A percentile compares a stretch with the other conserved stretches of the same genome.
Conservation (phyloP, 2,113 vertebrate species). For the Echinops telfairi region DNA sequence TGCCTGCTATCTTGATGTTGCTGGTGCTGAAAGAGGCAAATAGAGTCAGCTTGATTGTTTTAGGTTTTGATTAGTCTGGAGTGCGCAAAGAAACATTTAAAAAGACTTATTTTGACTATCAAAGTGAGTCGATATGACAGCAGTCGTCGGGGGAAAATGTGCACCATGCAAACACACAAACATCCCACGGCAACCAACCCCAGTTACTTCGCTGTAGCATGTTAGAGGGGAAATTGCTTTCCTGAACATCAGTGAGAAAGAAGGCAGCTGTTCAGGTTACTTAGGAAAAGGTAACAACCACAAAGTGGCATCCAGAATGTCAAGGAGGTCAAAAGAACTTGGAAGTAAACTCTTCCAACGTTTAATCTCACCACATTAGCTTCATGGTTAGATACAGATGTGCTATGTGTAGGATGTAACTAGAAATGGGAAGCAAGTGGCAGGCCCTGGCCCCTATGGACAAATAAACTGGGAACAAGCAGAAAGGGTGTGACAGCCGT, state of each 20-base stretch:
- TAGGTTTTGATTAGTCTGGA: constrained; percentile 81
- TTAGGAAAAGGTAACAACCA: constrained; percentile 37
- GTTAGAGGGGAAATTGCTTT: constrained; percentile 65
- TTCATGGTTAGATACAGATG: not conserved
- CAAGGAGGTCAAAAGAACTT: not conserved
- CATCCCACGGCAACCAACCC: constrained; percentile 67
- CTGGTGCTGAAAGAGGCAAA: constrained; percentile 74
- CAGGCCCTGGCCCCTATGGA: not conserved
- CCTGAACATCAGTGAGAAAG: not conserved
- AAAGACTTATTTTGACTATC: constrained; percentile 84
- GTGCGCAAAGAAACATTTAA: constrained; percentile 71
- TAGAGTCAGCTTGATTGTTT: constrained; percentile 79
- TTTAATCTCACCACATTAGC: not conserved
- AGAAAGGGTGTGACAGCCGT: constrained; percentile 2
- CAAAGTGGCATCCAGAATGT: not conserved
- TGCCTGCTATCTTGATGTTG: constrained; percentile 65
- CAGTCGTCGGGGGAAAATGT: constrained; percentile 60
- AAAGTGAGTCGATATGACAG: constrained; percentile 79
- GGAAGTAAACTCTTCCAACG: not conserved
- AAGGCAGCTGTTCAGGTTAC: not conserved
- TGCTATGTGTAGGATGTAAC: constrained; percentile 24
- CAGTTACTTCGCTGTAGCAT: not conserved
- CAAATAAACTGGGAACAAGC: constrained; percentile 2
- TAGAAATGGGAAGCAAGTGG: constrained; percentile 5
- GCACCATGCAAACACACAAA: constrained; percentile 69